These are phyloP conservation scores for Endotricha flammealis DNA, from an alignment of 2,888 invertebrate species.

Conservation along the genomic window DNA sequence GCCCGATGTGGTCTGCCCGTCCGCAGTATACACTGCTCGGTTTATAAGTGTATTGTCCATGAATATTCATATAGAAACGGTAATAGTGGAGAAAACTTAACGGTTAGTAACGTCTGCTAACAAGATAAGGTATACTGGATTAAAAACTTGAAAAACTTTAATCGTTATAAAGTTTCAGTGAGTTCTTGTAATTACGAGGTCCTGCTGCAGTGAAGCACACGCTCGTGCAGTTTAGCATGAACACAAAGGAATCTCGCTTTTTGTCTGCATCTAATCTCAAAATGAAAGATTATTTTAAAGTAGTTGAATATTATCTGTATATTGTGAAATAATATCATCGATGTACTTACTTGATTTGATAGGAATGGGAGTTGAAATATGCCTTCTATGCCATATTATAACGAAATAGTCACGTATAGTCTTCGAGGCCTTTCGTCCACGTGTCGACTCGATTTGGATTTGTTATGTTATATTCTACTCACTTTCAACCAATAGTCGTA, in stretches of 20 bases:
- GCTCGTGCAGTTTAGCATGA: not conserved
- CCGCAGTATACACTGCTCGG: conserved; percentile 37
- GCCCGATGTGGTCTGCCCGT: conserved; percentile 40
- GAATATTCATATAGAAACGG: conserved; percentile 32
- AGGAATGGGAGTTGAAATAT: no score
- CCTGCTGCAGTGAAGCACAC: not conserved
- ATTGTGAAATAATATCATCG: no score
- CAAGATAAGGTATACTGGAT: conserved; percentile 6
- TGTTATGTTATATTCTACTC: no score
- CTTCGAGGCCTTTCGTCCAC: no score
- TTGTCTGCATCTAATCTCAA: not conserved
- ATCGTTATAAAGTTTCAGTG: conserved; percentile 8
- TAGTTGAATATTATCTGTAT: no score
- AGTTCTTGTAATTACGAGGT: conserved; percentile 8
- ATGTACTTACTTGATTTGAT: no score
- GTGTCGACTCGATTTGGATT: no score
- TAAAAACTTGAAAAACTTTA: conserved; percentile 7
- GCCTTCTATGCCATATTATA: no score
- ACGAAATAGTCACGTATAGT: no score
- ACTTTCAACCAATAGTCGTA: no score
- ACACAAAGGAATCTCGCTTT: not conserved
- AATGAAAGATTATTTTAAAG: no score
- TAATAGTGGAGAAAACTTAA: conserved; percentile 14
- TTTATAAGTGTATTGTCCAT: conserved; percentile 29
- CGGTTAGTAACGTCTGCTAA: not conserved